Conservation (phyloP, 1,140 invertebrate species). For the Ceratosolen solmsi region DNA sequence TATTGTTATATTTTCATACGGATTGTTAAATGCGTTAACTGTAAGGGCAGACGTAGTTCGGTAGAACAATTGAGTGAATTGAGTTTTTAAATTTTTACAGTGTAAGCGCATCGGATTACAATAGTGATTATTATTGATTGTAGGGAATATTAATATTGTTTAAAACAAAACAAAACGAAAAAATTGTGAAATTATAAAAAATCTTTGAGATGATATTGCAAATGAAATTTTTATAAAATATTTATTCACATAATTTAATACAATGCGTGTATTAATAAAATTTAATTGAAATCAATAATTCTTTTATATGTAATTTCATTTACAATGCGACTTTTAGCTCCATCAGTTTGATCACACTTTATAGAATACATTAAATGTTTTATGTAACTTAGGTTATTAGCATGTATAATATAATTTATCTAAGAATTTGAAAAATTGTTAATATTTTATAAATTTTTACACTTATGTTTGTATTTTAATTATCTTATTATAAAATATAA, state of each 20-base stretch:
- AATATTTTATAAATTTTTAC: not conserved
- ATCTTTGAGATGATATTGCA: not conserved
- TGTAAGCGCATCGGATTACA: not conserved
- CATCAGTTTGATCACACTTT: not conserved
- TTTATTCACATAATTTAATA: not conserved
- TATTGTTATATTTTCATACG: not conserved
- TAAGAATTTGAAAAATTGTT: not conserved
- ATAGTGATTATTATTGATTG: not conserved
- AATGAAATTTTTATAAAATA: not conserved
- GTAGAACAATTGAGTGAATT: not conserved
- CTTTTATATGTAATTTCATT: not conserved
- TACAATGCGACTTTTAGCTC: not conserved
- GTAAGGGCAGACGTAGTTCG: not conserved
- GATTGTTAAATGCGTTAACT: not conserved
- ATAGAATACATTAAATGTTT: not conserved
- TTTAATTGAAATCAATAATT: not conserved
- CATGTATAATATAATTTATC: not conserved
- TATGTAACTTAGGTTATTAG: not conserved
- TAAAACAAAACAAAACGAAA: not conserved
- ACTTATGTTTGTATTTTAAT: constrained; percentile 7
- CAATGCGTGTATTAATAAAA: not conserved
- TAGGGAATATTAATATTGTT: not conserved
- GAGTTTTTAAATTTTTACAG: not conserved
- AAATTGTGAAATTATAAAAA: not conserved
- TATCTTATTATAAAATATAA: not conserved